These are phyloP conservation scores for Callitettix versicolor DNA, from an alignment of 1,140 invertebrate genomes.

Conservation along the genomic window DNA sequence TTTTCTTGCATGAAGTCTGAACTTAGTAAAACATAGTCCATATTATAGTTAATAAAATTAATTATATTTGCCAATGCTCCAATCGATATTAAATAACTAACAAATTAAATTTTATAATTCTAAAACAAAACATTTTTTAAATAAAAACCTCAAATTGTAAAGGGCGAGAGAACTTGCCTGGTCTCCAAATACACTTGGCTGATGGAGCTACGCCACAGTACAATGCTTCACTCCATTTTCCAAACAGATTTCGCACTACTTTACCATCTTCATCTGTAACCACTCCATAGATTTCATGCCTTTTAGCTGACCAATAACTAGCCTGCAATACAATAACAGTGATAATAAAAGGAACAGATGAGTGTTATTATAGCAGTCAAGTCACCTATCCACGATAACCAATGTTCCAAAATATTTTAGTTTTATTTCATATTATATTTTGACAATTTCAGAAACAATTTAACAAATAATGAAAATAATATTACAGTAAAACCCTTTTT, in stretches of 20 bases:
- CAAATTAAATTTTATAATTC: no score
- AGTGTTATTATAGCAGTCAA: neutral
- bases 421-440: neutral
- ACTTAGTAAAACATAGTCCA: no score
- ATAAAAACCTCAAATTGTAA: no score
- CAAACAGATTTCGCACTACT: slow-evolving; percentile 53
- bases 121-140: no score
- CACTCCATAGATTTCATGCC: slow-evolving; percentile 64
- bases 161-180: slow-evolving; percentile 33
- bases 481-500: no score
- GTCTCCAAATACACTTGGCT: slow-evolving; percentile 64
- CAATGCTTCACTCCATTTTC: slow-evolving; percentile 73
- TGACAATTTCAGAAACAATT: neutral
- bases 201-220: slow-evolving; percentile 62
- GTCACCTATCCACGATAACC: neutral
- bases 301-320: slow-evolving; percentile 66
- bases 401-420: neutral
- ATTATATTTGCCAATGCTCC: no score
- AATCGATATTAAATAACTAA: no score
- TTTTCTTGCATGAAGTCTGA: no score
- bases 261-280: slow-evolving; percentile 46
- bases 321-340: slow-evolving; percentile 37
- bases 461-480: no score
- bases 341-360: neutral
- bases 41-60: no score